phyloP scores from a whole-genome alignment of 1,140 invertebrate species.

The Pinna nobilis region DNA sequence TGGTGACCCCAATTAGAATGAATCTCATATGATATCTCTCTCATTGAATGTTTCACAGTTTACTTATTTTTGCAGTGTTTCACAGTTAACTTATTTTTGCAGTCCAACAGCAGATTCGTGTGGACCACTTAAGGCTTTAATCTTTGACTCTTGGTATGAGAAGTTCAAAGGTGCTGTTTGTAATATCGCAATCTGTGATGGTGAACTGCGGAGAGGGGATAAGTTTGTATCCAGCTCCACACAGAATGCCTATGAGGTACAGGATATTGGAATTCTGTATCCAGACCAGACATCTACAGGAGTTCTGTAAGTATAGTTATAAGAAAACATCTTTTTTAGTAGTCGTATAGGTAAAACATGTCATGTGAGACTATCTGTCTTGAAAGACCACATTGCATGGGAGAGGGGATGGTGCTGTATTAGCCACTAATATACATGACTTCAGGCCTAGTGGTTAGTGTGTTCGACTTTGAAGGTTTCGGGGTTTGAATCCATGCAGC shows the following conservation, averaged over 20 bases:
- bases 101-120: conserved; percentile 78
- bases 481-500: too few relatives aligned
- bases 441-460: too few relatives aligned
- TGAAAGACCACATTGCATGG: too few relatives aligned
- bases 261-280: conserved; percentile 86
- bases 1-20: too few relatives aligned
- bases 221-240: conserved; percentile 81
- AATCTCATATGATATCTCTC: too few relatives aligned
- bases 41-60: too few relatives aligned
- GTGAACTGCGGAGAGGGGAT: conserved; percentile 73
- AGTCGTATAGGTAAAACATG: too few relatives aligned
- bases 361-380: too few relatives aligned
- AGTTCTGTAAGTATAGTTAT: conserved; percentile 79
- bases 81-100: conserved; percentile 32
- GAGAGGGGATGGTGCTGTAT: too few relatives aligned
- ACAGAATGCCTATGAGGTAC: conserved; percentile 86
- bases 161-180: conserved; percentile 89
- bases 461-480: too few relatives aligned
- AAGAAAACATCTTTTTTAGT: too few relatives aligned
- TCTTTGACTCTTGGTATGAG: conserved; percentile 97
- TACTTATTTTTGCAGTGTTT: neutral
- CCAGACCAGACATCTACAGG: conserved; percentile 84
- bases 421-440: too few relatives aligned
- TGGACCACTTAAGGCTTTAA: conserved; percentile 84
- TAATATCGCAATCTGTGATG: conserved; percentile 79